Conservation (phyloP, 92 coral and sea anemone genomes). For the Siderastrea siderea region DNA sequence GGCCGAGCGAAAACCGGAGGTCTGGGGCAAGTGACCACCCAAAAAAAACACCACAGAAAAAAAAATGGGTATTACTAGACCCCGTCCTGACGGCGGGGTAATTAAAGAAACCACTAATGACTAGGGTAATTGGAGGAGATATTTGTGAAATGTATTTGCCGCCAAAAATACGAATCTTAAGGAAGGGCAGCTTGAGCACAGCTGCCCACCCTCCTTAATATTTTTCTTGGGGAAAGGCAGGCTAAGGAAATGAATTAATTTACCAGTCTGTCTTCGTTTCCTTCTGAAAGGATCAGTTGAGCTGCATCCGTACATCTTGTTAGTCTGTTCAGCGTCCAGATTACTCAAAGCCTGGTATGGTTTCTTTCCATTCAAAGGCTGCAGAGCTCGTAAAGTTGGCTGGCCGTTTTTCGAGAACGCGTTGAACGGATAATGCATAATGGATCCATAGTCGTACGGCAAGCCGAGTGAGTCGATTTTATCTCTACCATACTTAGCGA, state of each 20-base stretch:
- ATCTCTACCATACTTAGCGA: slow-evolving; percentile 79
- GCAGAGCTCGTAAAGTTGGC: slow-evolving; percentile 79
- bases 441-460: slow-evolving; percentile 87
- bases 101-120: too few relatives aligned
- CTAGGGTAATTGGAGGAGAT: too few relatives aligned
- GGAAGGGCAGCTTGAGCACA: too few relatives aligned
- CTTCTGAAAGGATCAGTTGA: slow-evolving; percentile 18
- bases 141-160: too few relatives aligned
- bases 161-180: too few relatives aligned
- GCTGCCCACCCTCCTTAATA: too few relatives aligned
- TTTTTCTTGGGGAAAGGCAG: too few relatives aligned
- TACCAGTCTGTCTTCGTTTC: slow-evolving; percentile 40
- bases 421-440: slow-evolving; percentile 94
- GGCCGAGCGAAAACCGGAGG: too few relatives aligned
- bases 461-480: slow-evolving; percentile 77
- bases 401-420: slow-evolving; percentile 87
- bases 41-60: too few relatives aligned
- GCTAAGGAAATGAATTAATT: background rate
- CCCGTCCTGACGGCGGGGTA: too few relatives aligned
- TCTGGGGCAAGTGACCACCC: too few relatives aligned
- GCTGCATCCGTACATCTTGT: slow-evolving; percentile 76
- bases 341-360: slow-evolving; percentile 84
- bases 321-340: slow-evolving; percentile 83
- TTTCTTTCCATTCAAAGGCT: slow-evolving; percentile 73
- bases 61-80: too few relatives aligned